These are phyloP conservation scores for Nannoperca australis DNA, from an alignment of 2,797 vertebrate genomes.

Conservation along the genomic window DNA sequence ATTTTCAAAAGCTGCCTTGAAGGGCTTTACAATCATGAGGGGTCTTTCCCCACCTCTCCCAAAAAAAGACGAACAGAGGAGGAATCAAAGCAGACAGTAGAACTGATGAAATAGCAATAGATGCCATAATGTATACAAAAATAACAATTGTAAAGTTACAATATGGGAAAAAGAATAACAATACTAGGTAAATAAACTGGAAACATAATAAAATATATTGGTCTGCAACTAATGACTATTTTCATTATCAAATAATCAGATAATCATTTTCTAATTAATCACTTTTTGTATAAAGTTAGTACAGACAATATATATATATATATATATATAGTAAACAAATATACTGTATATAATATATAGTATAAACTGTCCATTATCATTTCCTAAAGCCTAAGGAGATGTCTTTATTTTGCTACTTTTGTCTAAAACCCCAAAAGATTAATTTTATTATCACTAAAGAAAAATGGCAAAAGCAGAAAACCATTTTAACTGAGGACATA, in stretches of 20 bases:
- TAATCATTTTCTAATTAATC: background rate
- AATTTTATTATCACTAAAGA: background rate
- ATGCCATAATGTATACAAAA: background rate
- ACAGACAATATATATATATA: background rate
- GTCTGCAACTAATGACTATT: background rate
- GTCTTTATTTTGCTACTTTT: too few species aligned
- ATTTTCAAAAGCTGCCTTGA: background rate
- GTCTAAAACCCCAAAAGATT: background rate
- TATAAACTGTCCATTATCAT: too few species aligned
- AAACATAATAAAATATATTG: background rate
- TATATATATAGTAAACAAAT: background rate
- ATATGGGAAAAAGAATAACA: background rate
- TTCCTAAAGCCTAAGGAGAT: too few species aligned
- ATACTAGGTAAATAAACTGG: background rate
- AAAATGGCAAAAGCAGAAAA: background rate
- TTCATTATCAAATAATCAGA: background rate
- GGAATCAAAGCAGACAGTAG: background rate
- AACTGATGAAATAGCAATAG: background rate
- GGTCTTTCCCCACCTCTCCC: too few species aligned
- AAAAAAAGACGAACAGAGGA: background rate
- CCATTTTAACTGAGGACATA: background rate
- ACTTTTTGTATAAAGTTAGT: background rate
- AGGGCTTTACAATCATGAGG: too few species aligned
- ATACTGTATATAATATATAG: too few species aligned
- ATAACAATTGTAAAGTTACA: background rate